Evolutionary conservation across 2,113 vertebrate genomes (phyloP), one percentile per base, ranked within the genome.

Genomic region (Phyllostomus hastatus): DNA sequence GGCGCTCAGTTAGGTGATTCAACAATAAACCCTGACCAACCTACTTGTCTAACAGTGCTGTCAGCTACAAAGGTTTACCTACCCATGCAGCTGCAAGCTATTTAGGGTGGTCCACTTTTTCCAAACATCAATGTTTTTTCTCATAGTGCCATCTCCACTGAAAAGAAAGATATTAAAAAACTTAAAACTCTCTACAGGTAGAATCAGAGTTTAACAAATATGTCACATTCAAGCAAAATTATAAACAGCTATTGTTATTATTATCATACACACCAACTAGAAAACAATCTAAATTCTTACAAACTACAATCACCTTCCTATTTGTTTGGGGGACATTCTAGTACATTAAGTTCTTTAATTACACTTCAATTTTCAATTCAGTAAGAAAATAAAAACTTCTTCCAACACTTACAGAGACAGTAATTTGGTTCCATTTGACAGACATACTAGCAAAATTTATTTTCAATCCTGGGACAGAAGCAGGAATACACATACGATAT

Each of bases 61-160:
- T 10, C 33, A 20, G 20, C 61, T 6, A 90, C 14, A 76, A 5
- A 92, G 43, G 14, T 10, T 57, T 46, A 28, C 98, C 99, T 97
- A 99, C 99, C 99, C 99, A n/a, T 99, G 99, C 22, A 99, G 98
- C 89, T 99, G 99, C 95, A 99, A 98, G 97, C 99, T 99, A 98
- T 99, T 99, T 69, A 99, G 98, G 5, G 99, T 99, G 4, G 99
- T 99, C 99, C 99, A 99, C 79, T 99, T 99, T 97, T 99, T 99
- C 99, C 99, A 99, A 5, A 99, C 99, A 3, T 99, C 99, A 5
- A 99, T 99, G 98, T 99, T 99, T 93, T 99, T 99, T 95, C 99
- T 99, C 99, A 99, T 99, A 4, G 99, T 99, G 95, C 99, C 99
- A 87, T 99, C 99, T 31, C 99, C 99, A 20, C 99, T 99, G 97